These are phyloP conservation scores for Anastrepha obliqua DNA, from an alignment of 1,140 invertebrate species.

Conservation along the genomic window DNA sequence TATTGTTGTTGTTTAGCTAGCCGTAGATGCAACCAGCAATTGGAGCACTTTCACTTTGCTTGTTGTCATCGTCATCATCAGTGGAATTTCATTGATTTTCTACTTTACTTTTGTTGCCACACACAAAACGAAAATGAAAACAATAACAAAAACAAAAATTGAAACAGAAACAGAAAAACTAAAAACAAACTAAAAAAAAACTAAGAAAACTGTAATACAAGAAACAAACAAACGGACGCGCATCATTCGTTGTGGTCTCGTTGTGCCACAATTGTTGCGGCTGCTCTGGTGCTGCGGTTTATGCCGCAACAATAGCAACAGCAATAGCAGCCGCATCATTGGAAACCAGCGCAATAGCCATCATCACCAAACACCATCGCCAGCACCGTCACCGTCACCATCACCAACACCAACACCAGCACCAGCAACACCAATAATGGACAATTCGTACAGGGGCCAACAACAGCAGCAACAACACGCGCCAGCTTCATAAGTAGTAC, in stretches of 20 bases:
- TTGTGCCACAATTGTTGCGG: slow-evolving; percentile 21
- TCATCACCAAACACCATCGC: slow-evolving; percentile 32
- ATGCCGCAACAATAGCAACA: background rate
- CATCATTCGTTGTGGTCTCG: slow-evolving; percentile 47
- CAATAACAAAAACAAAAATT: background rate
- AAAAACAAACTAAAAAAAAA: background rate
- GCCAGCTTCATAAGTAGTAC: background rate
- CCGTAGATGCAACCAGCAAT: slow-evolving; percentile 44
- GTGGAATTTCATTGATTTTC: slow-evolving; percentile 55
- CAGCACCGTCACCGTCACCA: background rate
- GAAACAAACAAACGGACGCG: slow-evolving; percentile 46
- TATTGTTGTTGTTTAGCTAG: background rate
- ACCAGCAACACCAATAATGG: slow-evolving; percentile 5
- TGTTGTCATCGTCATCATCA: slow-evolving; percentile 42
- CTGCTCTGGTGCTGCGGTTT: slow-evolving; percentile 16
- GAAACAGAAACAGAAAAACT: background rate
- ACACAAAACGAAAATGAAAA: background rate
- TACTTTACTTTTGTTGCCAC: slow-evolving; percentile 45
- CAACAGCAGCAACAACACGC: background rate
- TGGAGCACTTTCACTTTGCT: slow-evolving; percentile 56
- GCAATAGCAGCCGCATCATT: slow-evolving; percentile 1
- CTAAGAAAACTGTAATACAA: slow-evolving; percentile 26
- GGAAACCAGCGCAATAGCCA: slow-evolving; percentile 8
- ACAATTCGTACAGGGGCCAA: background rate
- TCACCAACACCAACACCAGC: background rate